Evolutionary conservation across 2,888 invertebrate genomes (phyloP).

Genomic region (Hirudinaria manillensis): DNA sequence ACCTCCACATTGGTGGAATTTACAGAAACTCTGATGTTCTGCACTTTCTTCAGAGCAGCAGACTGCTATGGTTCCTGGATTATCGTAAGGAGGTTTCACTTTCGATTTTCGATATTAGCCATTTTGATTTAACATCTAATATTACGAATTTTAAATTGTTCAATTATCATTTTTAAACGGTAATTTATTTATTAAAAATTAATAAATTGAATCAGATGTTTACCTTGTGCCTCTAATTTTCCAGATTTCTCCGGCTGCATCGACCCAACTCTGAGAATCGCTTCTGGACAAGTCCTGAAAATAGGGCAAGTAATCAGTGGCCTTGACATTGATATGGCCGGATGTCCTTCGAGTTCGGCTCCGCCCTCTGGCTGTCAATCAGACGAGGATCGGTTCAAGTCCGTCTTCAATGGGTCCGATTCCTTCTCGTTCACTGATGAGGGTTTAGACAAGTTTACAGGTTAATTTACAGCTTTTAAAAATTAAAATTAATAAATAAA

Average conservation of each 20-base stretch:
- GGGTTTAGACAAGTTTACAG: conserved; percentile 35
- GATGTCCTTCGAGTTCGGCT: conserved; percentile 25
- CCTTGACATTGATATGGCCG: conserved; percentile 20
- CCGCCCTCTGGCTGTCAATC: background rate
- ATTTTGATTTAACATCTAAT: too few relatives aligned
- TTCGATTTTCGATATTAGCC: too few relatives aligned
- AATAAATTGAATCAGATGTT: background rate
- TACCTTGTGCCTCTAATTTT: background rate
- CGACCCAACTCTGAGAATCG: background rate
- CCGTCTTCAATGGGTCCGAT: conserved; percentile 13
- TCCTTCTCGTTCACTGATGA: conserved; percentile 22
- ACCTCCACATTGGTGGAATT: conserved; percentile 48
- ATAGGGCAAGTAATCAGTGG: background rate
- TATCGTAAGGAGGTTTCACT: background rate
- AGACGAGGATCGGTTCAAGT: background rate
- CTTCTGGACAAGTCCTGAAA: background rate
- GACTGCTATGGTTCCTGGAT: conserved; percentile 10
- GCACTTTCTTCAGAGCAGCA: conserved; percentile 39
- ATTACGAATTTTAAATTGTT: too few relatives aligned
- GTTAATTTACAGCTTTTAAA: conserved; percentile 20
- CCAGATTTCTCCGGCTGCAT: conserved; percentile 26
- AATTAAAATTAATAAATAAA: too few relatives aligned
- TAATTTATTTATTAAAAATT: too few relatives aligned
- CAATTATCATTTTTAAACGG: too few relatives aligned
- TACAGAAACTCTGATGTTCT: conserved; percentile 42